Evolutionary conservation across 1,140 invertebrate species (phyloP).

Genomic region (Papilio helenus): DNA sequence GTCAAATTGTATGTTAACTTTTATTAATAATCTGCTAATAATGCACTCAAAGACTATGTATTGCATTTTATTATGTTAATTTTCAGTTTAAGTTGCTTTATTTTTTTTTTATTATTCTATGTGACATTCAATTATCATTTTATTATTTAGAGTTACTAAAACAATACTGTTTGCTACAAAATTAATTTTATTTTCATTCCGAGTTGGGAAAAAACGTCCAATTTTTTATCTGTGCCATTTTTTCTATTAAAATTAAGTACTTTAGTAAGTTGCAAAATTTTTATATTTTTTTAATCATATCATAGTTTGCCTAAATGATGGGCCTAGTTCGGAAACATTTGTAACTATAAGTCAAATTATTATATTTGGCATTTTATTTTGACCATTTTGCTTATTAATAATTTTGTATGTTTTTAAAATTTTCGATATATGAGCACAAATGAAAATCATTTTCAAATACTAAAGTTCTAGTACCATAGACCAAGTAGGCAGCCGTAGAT

Average conservation of each 20-base stretch:
- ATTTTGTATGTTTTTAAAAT: neutral
- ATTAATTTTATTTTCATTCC: neutral
- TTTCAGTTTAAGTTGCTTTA: neutral
- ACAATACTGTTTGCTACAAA: neutral
- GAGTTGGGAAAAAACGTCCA: neutral
- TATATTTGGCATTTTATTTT: neutral
- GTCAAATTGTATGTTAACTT: neutral
- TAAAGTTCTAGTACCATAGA: neutral
- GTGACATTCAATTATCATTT: neutral
- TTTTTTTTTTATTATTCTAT: neutral
- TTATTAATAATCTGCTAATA: neutral
- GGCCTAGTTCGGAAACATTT: constrained; percentile 10
- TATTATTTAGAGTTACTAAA: neutral
- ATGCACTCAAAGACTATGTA: constrained; percentile 18
- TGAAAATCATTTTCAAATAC: neutral
- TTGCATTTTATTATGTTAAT: neutral
- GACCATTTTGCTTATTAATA: neutral
- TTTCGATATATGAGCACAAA: neutral
- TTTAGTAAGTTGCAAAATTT: constrained; percentile 7
- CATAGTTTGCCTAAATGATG: neutral
- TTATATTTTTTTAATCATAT: constrained; percentile 19
- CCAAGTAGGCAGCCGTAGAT: neutral
- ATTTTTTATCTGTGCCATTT: constrained; percentile 29
- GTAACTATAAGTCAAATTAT: neutral
- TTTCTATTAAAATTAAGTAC: constrained; percentile 32